Evolutionary conservation across 2,113 vertebrate species (phyloP).

Genomic region (Colistium nudipinnis): DNA sequence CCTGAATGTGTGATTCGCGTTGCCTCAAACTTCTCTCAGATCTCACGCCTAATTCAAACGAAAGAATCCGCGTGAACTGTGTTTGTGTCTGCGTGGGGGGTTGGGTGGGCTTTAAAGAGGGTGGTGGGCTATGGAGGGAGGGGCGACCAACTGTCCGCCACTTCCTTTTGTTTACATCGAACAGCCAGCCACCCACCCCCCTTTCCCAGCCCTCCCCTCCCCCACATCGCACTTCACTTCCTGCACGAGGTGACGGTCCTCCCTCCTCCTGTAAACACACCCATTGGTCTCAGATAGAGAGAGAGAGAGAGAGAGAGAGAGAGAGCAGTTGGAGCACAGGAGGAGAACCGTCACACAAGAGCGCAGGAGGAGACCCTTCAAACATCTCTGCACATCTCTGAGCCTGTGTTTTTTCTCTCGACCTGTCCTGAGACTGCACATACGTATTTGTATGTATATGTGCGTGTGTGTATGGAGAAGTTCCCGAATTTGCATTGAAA

Average conservation of each 20-base stretch:
- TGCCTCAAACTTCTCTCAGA: too few relatives aligned
- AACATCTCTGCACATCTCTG: constrained; percentile 5
- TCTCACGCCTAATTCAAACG: too few relatives aligned
- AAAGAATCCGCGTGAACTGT: neutral
- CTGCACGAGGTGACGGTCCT: constrained; percentile 47
- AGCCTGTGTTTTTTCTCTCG: too few relatives aligned
- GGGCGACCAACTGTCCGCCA: neutral
- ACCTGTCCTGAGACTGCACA: neutral
- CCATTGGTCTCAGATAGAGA: constrained; percentile 46
- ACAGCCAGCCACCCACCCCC: neutral
- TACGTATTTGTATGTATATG: too few relatives aligned
- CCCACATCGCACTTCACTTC: constrained; percentile 44
- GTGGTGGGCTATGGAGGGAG: neutral
- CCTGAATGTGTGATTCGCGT: too few relatives aligned
- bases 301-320: neutral
- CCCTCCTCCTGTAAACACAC: constrained; percentile 75
- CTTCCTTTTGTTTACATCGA: constrained; percentile 3
- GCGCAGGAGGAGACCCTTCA: constrained; percentile 3
- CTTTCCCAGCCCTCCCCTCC: constrained; percentile 8
- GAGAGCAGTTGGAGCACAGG: constrained; percentile 45
- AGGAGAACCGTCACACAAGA: constrained; percentile 34
- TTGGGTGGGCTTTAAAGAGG: neutral
- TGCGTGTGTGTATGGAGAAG: neutral
- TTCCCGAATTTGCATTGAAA: neutral
- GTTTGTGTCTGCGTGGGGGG: neutral